Conservation (phyloP, 2,113 vertebrate genomes). For the Odocoileus hemionus region DNA sequence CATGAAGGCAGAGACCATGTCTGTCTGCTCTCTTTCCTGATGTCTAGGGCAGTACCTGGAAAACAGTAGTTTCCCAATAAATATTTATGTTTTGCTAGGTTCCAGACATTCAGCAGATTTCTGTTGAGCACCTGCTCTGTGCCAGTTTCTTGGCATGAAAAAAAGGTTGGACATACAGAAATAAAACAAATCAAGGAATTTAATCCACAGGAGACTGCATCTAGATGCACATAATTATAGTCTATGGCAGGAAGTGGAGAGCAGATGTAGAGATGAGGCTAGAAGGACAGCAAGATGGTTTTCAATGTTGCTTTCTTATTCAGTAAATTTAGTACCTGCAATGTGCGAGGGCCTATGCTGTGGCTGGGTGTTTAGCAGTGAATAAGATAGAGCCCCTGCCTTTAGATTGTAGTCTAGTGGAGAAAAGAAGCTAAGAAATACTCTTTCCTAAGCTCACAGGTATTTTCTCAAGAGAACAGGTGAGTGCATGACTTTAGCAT, state of each 20-base stretch:
- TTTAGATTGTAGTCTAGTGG: background rate
- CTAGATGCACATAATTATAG: background rate
- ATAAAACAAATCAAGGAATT: background rate
- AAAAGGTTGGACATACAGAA: background rate
- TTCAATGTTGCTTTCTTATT: background rate
- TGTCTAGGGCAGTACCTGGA: background rate
- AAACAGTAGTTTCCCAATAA: background rate
- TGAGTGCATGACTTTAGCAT: background rate
- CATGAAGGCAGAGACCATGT: background rate
- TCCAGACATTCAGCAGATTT: background rate
- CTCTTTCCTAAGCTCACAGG: background rate
- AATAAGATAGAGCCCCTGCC: background rate
- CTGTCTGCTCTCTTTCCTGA: background rate
- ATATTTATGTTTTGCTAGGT: background rate
- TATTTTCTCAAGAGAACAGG: background rate
- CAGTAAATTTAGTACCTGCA: background rate
- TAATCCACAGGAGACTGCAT: background rate
- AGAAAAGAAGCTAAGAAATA: background rate
- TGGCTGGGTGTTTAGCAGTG: background rate
- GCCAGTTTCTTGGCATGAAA: background rate
- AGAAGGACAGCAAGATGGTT: background rate
- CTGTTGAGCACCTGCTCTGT: background rate
- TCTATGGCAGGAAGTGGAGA: background rate
- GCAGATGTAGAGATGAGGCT: background rate
- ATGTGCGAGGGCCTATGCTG: background rate